Conservation (phyloP, 2,797 vertebrate genomes). For the Gephyroberyx darwinii region DNA sequence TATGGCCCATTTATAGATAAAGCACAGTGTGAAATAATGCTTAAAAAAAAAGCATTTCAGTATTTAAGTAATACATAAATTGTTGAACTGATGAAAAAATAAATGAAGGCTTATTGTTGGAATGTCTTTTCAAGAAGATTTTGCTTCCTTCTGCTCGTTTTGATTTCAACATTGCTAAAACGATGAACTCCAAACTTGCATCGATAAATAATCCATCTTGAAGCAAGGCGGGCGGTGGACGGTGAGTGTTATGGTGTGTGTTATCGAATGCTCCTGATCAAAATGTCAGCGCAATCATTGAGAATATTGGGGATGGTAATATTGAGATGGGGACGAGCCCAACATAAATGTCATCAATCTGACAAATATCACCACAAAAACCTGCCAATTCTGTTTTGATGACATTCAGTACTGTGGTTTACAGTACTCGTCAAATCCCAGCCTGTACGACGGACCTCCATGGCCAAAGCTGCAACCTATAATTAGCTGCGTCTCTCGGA, state of each 20-base stretch:
- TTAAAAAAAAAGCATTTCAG: background rate
- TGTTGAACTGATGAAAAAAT: background rate
- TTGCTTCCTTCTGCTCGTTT: background rate
- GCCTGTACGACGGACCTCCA: slow-evolving; percentile 8
- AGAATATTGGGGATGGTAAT: background rate
- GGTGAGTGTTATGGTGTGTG: background rate
- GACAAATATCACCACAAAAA: background rate
- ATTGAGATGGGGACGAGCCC: too few relatives aligned
- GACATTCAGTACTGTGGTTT: background rate
- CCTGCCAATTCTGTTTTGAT: background rate
- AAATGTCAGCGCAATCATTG: background rate
- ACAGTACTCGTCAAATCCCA: slow-evolving; percentile 31
- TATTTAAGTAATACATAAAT: background rate
- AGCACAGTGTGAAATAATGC: slow-evolving; percentile 21
- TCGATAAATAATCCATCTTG: background rate
- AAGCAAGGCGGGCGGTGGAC: background rate
- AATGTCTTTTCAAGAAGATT: background rate
- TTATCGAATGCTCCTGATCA: background rate
- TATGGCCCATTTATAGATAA: background rate
- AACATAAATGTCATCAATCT: background rate
- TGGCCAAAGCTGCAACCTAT: slow-evolving; percentile 20
- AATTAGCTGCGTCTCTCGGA: slow-evolving; percentile 27
- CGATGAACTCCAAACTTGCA: background rate
- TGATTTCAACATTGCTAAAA: too few relatives aligned
- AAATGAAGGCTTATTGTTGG: too few relatives aligned